These are phyloP conservation scores for Platorchestia sp. DNA, from an alignment of 1,140 invertebrate species.

Conservation along the genomic window DNA sequence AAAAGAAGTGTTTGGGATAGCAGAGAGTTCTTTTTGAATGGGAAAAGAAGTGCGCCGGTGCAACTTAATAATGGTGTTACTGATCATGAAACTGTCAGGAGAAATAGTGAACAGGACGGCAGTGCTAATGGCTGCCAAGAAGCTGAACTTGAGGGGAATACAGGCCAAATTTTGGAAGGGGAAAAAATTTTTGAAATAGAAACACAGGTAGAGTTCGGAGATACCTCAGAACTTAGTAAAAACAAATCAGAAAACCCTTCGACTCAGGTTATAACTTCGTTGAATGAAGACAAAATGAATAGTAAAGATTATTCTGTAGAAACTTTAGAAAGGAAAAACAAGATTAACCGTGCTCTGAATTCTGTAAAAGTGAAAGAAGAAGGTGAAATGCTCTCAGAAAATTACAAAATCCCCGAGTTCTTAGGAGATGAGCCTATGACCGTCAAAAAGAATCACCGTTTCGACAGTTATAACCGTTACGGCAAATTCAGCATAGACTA, in stretches of 20 bases:
- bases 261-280: background rate
- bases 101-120: background rate
- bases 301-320: background rate
- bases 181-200: background rate
- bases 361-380: background rate
- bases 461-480: background rate
- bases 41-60: background rate
- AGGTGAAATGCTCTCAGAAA: background rate
- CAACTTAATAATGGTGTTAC: background rate
- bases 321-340: background rate
- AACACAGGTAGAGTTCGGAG: background rate
- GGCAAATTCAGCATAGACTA: slow-evolving; percentile 32
- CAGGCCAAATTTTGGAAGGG: background rate
- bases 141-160: background rate
- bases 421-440: background rate
- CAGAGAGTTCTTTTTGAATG: background rate
- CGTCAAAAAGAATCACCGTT: background rate
- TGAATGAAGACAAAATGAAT: background rate
- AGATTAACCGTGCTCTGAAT: background rate
- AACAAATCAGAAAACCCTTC: background rate
- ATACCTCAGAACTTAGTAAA: background rate
- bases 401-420: background rate
- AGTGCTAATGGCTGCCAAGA: background rate
- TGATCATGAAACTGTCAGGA: background rate
- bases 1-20: background rate